phyloP scores from a whole-genome alignment of 37 sponge, comb jelly and placozoan genomes.

The Halichondria panicea region DNA sequence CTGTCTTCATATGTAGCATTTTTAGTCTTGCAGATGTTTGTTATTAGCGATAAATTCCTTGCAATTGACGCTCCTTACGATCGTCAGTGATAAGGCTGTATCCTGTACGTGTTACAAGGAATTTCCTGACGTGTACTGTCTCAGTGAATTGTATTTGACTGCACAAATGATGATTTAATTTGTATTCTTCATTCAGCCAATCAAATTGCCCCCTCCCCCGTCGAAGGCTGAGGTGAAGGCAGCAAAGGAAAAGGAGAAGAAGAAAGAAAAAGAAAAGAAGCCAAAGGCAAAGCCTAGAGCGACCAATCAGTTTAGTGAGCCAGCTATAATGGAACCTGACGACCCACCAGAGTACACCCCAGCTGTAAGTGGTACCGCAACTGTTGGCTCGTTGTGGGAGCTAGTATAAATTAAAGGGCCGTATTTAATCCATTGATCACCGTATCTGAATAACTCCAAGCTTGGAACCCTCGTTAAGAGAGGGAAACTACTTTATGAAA shows the following conservation, averaged over 20 bases:
- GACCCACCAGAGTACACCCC: slow-evolving; percentile 51
- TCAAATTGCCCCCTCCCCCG: slow-evolving; percentile 62
- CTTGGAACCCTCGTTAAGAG: too few species aligned
- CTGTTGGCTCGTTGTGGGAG: neutral
- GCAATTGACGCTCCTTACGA: too few species aligned
- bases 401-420: too few species aligned
- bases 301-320: slow-evolving; percentile 16
- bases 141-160: neutral
- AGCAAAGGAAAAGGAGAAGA: slow-evolving; percentile 10
- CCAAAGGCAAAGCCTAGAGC: slow-evolving; percentile 27
- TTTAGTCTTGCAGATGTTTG: too few species aligned
- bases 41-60: too few species aligned
- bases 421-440: too few species aligned
- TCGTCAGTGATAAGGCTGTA: neutral
- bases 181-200: slow-evolving; percentile 11
- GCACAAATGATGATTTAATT: neutral
- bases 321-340: slow-evolving; percentile 44
- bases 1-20: neutral
- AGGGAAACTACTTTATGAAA: too few species aligned
- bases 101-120: slow-evolving; percentile 2
- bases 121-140: neutral
- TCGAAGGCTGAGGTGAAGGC: slow-evolving; percentile 46
- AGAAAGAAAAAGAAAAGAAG: slow-evolving; percentile 27
- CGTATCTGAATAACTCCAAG: too few species aligned
- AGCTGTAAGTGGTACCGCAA: slow-evolving; percentile 32